Conservation (phyloP, 2,888 invertebrate genomes). For the Plemyria rubiginata region DNA sequence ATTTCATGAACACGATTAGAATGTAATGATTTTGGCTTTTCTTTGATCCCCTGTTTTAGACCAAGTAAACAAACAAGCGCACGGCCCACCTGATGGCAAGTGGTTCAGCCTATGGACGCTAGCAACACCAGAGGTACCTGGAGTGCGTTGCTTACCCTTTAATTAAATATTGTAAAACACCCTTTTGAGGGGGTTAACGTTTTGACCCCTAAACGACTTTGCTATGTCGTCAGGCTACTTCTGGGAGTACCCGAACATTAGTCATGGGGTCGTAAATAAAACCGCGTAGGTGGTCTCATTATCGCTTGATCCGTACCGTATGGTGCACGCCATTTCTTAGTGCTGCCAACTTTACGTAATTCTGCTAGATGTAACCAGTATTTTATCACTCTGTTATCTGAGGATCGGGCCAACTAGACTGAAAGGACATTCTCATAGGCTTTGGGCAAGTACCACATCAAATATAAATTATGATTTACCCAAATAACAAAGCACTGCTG, state of each 20-base stretch:
- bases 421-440: too few relatives aligned
- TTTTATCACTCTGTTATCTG: neutral
- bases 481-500: too few relatives aligned
- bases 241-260: slow-evolving; percentile 6
- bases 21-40: too few relatives aligned
- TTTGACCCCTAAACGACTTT: slow-evolving; percentile 7
- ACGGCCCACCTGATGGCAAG: too few relatives aligned
- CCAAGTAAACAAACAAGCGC: too few relatives aligned
- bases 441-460: too few relatives aligned
- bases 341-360: slow-evolving; percentile 18
- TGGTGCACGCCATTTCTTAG: slow-evolving; percentile 26
- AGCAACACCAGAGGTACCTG: too few relatives aligned
- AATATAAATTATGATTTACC: too few relatives aligned
- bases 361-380: slow-evolving; percentile 9
- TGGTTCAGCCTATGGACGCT: too few relatives aligned
- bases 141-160: neutral
- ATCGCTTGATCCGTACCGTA: slow-evolving; percentile 30
- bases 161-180: neutral
- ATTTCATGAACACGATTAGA: too few relatives aligned
- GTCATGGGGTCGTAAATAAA: slow-evolving; percentile 31
- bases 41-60: too few relatives aligned
- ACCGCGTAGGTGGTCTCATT: slow-evolving; percentile 34
- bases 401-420: too few relatives aligned
- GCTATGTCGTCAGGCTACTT: slow-evolving; percentile 6
- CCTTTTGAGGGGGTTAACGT: neutral